Evolutionary conservation across 2,888 invertebrate species (phyloP), one percentile per base, ranked within the genome.

Genomic region (Himalopsyche kuldschensis): DNA sequence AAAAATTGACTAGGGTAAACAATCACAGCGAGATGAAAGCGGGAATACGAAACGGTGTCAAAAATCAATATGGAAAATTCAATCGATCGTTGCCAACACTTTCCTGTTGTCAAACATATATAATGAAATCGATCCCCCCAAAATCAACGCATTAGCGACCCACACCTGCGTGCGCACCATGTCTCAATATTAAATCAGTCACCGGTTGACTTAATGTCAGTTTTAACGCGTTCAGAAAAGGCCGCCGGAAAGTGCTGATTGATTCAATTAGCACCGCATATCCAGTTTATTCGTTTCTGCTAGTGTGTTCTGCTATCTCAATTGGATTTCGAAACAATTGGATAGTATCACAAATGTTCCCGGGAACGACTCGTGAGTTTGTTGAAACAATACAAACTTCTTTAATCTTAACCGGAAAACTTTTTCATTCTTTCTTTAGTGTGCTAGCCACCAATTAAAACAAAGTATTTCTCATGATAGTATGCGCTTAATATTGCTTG

Each of bases 331-430:
- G 75, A 32, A 30, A 75, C 75, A 31, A 75, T 75, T 75, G 24
- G 75, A 3, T 32, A 30, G 31, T 75, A 30, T n/a, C 31, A 27
- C 27, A 24, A n/a, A n/a, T 27, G 15, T 31, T 32, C 31, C 27
- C n/a, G 41, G 3, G 3, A 75, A 31, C 75, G 20, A 31, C 24
- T 75, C 32, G 5, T 27, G 30, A n/a, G 31, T 75, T 32, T 31
- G n/a, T 20, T 35, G 69, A 75, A 75, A 75, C 80, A 80, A 80
- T 80, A 80, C 35, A 80, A 80, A 80, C 46, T 80, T 80, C 20
- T 80, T 75, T 80, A 80, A 80, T 80, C 80, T 80, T 32, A 69
- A 69, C 69, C 15, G 30, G 24, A 24, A 32, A 80, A 80, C 41
- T 75, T 80, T 80, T 55, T 24, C 63, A 32, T 75, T 31, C 20